These are phyloP conservation scores for Rhaphigaster nebulosa DNA, from an alignment of 2,888 invertebrate species.

Conservation along the genomic window DNA sequence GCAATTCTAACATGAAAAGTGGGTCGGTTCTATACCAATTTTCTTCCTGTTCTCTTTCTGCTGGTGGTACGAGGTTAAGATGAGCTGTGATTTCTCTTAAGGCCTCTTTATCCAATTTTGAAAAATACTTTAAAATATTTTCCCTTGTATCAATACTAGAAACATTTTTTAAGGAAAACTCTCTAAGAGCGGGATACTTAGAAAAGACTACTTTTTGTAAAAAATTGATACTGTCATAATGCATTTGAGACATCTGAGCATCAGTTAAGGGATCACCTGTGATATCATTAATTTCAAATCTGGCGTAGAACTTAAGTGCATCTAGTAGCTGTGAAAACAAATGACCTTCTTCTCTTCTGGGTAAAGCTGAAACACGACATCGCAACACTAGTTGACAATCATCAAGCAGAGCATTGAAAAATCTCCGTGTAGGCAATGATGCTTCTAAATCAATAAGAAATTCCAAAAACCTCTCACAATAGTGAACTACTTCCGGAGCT, in stretches of 20 bases:
- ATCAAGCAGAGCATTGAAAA: conserved; percentile 96
- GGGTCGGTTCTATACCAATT: conserved; percentile 86
- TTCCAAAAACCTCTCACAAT: conserved; percentile 89
- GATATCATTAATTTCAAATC: conserved; percentile 98
- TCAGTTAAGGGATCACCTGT: conserved; percentile 95
- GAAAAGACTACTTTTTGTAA: conserved; percentile 94
- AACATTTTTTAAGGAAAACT: conserved; percentile 93
- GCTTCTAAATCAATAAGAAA: conserved; percentile 97
- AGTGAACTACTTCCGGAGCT: conserved; percentile 46
- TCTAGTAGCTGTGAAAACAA: conserved; percentile 92
- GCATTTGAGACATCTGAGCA: conserved; percentile 92
- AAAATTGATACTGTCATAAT: conserved; percentile 92
- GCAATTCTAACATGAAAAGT: conserved; percentile 85
- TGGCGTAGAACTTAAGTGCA: conserved; percentile 95
- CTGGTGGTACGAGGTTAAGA: conserved; percentile 86
- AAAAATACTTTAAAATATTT: conserved; percentile 85
- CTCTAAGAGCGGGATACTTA: conserved; percentile 86
- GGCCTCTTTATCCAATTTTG: conserved; percentile 73
- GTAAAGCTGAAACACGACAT: conserved; percentile 85
- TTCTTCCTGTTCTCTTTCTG: conserved; percentile 77
- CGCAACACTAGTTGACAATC: conserved; percentile 94
- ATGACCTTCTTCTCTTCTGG: conserved; percentile 84
- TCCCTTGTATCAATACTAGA: conserved; percentile 94
- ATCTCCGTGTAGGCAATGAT: conserved; percentile 92
- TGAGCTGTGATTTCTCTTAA: conserved; percentile 89